phyloP scores from a whole-genome alignment of 1,140 invertebrate species.

The Protaetia brevitarsis region DNA sequence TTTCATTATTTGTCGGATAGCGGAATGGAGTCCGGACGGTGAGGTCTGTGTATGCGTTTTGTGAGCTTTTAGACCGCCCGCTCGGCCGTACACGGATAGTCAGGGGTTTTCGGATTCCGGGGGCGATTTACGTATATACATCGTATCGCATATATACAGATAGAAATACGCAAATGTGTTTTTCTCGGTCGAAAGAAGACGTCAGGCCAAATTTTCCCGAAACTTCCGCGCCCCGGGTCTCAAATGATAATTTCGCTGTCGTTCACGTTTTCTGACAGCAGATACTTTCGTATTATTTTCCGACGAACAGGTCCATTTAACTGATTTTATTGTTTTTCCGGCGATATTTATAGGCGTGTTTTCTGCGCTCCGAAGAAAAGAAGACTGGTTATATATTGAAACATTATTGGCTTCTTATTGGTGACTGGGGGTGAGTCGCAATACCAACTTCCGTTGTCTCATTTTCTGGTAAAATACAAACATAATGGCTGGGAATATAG shows the following conservation, averaged over 20 bases:
- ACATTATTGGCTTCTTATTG: too few species aligned
- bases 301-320: neutral
- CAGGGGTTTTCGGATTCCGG: neutral
- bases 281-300: slow-evolving; percentile 6
- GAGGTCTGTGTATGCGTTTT: neutral
- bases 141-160: neutral
- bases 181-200: slow-evolving; percentile 1
- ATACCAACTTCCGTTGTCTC: too few species aligned
- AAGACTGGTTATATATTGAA: neutral
- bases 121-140: neutral
- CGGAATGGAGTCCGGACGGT: neutral
- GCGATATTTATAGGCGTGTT: slow-evolving; percentile 6
- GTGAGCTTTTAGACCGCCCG: too few species aligned
- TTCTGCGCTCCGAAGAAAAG: neutral
- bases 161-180: neutral
- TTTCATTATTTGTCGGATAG: neutral
- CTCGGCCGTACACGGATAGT: too few species aligned
- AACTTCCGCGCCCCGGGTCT: neutral
- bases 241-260: slow-evolving; percentile 6
- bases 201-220: neutral
- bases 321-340: slow-evolving; percentile 1
- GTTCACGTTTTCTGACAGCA: neutral
- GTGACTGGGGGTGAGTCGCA: too few species aligned
- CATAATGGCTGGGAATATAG: too few species aligned
- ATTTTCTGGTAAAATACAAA: too few species aligned